Evolutionary conservation across 2,888 invertebrate genomes (phyloP).

Genomic region (Drosophila monieri): DNA sequence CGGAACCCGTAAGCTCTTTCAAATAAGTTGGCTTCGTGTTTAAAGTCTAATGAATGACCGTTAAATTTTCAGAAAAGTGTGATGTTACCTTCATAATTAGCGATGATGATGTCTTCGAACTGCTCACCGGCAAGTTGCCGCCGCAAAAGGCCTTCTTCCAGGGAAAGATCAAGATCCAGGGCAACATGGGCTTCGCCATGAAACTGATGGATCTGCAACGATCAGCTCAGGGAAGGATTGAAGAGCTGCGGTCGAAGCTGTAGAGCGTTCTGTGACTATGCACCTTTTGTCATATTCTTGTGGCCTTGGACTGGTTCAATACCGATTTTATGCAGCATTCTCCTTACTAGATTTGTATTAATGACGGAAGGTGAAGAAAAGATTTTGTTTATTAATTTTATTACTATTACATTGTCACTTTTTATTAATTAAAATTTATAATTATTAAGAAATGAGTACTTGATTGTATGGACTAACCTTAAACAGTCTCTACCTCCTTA

Average conservation of each 20-base stretch:
- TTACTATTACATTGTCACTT: constrained; percentile 7
- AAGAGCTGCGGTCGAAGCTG: constrained; percentile 89
- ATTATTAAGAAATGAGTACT: too few relatives aligned
- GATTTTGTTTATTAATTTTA: constrained; percentile 4
- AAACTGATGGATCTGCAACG: constrained; percentile 94
- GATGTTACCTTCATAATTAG: constrained; percentile 95
- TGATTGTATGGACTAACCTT: too few relatives aligned
- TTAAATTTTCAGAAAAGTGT: constrained; percentile 87
- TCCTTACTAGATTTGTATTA: constrained; percentile 33
- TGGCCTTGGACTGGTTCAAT: constrained; percentile 11
- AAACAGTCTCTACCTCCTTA: too few relatives aligned
- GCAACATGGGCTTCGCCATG: constrained; percentile 98
- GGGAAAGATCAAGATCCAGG: constrained; percentile 97
- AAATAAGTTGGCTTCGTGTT: neutral
- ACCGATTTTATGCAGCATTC: neutral
- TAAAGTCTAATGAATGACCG: neutral
- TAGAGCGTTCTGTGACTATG: constrained; percentile 83
- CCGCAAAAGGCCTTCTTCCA: constrained; percentile 98
- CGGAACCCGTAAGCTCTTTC: constrained; percentile 84
- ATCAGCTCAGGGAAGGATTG: constrained; percentile 89
- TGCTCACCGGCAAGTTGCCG: constrained; percentile 95
- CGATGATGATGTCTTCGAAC: constrained; percentile 94
- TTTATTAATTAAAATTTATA: neutral
- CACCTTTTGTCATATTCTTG: neutral
- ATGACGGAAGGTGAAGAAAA: neutral